Conservation (phyloP, 2,797 vertebrate genomes). For the Bradypus variegatus region DNA sequence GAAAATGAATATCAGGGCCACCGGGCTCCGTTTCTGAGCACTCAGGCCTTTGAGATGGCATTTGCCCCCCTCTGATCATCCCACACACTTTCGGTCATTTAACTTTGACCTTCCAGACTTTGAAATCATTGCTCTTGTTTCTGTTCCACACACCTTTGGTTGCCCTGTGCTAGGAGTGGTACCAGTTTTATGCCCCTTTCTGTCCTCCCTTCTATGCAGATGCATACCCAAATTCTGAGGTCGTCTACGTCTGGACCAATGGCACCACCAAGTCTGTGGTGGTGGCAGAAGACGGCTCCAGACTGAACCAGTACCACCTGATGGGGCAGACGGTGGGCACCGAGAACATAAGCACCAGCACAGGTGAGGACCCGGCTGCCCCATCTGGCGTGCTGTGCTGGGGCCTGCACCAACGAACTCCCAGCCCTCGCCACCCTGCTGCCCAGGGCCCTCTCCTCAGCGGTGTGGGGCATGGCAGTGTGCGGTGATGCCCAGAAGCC, state of each 20-base stretch:
- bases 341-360: slow-evolving; percentile 92
- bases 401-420: too few relatives aligned
- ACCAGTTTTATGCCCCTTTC: not conserved
- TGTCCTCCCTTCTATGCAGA: slow-evolving; percentile 71
- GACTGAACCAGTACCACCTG: slow-evolving; percentile 96
- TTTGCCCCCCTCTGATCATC: not conserved
- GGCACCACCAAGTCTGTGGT: slow-evolving; percentile 89
- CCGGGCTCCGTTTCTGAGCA: too few relatives aligned
- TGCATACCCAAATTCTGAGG: slow-evolving; percentile 95
- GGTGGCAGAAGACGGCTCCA: slow-evolving; percentile 94
- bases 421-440: too few relatives aligned
- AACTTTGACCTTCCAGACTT: slow-evolving; percentile 37
- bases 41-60: rapidly evolving
- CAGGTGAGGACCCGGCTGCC: slow-evolving; percentile 76
- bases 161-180: not conserved
- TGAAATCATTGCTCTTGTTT: slow-evolving; percentile 34
- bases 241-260: slow-evolving; percentile 93
- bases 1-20: too few relatives aligned
- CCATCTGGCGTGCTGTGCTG: too few relatives aligned
- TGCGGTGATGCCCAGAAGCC: too few relatives aligned
- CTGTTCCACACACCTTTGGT: slow-evolving; percentile 28
- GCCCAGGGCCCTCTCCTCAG: too few relatives aligned
- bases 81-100: slow-evolving; percentile 34
- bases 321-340: slow-evolving; percentile 91
- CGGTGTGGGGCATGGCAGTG: too few relatives aligned